Base-by-base conservation (phyloP, 2,113 vertebrate genomes). In the Sylvia atricapilla region DNA sequence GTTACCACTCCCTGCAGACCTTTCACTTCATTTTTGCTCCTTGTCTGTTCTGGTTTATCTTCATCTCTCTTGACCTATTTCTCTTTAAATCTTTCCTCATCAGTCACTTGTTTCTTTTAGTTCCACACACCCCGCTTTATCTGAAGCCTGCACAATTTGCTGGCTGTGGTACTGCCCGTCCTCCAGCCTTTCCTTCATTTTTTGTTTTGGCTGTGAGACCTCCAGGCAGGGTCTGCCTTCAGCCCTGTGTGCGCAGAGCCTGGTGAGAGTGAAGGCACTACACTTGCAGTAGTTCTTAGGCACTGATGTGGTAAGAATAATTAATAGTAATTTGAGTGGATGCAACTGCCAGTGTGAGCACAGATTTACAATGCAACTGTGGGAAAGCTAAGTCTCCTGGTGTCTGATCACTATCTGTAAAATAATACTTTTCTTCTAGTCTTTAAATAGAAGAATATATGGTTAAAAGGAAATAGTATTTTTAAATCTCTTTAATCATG, bases 21-120 rank as follows among this genome's bases (percentile, higher is more conserved):
- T 94, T 92, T 96, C 91, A 89, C 94, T 93, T 96, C 73, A 44
- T 84, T 86, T 91, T 94, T 89, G 15, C 47, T 77, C 27, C 39
- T 47, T 86, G 55, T 70, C 60, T 53, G 3, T 52, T 79, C 41
- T 52, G 43, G 63, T 77, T 94, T 90, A 72, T 78, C 58, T 77
- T 93, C 43, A 28, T 28, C 41, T 81, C 52, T 92, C 60, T 53
- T 92, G 86, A 50, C 39, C 53, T 70, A 7, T 74, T 83, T 74
- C 75, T 95, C 39, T 33, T 82, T 59, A 46, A 10, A 41, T 55
- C 69, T 87, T 84, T 93, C 31, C 56, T 52, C 43, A 47, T 70
- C 69, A 66, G 33, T 44, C 41, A 33, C 27, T 63, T 70, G 17
- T 70, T 94, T 74, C 47, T 90, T 80, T 84, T n/a, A 80, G 55